A percentile compares a stretch with the other conserved stretches of the same genome.
phyloP scores from a whole-genome alignment of 2,113 vertebrate genomes.

The Strigops habroptila region DNA sequence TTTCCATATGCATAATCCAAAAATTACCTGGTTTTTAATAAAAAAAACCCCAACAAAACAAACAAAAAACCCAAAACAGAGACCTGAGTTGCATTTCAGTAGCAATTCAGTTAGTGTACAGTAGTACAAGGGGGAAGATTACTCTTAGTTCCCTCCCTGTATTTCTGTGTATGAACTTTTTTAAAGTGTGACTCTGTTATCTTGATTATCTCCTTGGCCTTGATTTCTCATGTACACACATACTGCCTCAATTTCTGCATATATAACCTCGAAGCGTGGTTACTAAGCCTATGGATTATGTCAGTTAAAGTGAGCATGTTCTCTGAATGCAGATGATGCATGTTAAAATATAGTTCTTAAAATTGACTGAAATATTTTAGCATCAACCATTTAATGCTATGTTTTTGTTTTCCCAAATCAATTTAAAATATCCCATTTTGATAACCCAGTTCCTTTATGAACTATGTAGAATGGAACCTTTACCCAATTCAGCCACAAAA shows the following conservation, averaged over 20 bases:
- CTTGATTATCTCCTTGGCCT: not conserved
- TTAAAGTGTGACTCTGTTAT: not conserved
- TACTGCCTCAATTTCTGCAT: not conserved
- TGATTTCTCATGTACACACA: not conserved
- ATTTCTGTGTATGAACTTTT: not conserved
- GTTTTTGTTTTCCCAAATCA: not conserved
- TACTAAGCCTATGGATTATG: not conserved
- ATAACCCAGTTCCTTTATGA: not conserved
- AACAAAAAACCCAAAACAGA: not conserved
- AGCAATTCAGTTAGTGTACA: not conserved
- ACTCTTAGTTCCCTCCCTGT: not conserved
- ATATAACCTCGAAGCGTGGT: not conserved
- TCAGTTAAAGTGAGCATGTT: not conserved
- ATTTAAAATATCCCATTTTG: not conserved
- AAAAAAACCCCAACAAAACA: no score
- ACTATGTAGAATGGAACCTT: not conserved
- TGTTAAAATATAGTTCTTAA: not conserved
- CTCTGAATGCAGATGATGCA: not conserved
- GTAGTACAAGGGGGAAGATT: not conserved
- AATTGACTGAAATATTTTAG: not conserved
- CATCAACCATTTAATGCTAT: not conserved
- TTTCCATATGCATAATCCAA: not conserved
- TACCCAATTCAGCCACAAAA: not conserved
- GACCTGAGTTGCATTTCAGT: not conserved
- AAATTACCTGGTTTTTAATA: not conserved